phyloP scores from a whole-genome alignment of 2,113 vertebrate species.

The Limnothrissa miodon region DNA sequence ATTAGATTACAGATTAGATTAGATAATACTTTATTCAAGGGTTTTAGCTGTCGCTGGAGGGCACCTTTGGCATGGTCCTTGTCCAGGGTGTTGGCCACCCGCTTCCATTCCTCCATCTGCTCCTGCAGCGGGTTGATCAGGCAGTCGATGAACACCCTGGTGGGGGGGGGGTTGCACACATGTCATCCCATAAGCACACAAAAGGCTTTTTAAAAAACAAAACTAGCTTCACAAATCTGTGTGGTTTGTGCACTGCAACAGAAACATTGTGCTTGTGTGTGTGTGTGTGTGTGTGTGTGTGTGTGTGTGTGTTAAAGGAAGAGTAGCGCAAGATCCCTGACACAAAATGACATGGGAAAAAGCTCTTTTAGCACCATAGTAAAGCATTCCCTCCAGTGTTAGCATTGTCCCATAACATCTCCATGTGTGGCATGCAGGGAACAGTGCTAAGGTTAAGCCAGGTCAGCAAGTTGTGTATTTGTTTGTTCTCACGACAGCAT shows the following conservation, averaged over 20 bases:
- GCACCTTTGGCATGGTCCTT: constrained; percentile 93
- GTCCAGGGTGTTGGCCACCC: constrained; percentile 87
- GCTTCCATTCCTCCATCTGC: constrained; percentile 97
- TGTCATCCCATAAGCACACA: constrained; percentile 6
- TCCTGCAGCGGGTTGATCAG: constrained; percentile 96
- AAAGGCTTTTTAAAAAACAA: neutral
- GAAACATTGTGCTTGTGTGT: neutral
- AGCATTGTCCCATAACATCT: neutral
- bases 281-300: neutral
- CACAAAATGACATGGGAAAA: constrained; percentile 9
- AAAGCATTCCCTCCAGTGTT: neutral
- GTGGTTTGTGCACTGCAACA: neutral
- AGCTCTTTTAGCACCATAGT: constrained; percentile 5
- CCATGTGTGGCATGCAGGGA: neutral
- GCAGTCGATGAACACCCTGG: constrained; percentile 89
- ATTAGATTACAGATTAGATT: no score
- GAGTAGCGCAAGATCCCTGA: neutral
- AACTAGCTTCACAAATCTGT: neutral
- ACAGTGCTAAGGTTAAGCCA: neutral
- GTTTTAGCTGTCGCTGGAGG: neutral
- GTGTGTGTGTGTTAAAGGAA: neutral
- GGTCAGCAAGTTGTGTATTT: constrained; percentile 9
- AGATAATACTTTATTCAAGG: no score
- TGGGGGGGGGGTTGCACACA: constrained; percentile 45
- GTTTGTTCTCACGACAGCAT: constrained; percentile 13